Percentiles rank a stretch among this genome's conserved stretches.
Conservation (phyloP, 2,113 vertebrate species). For the Cyrtonyx montezumae region DNA sequence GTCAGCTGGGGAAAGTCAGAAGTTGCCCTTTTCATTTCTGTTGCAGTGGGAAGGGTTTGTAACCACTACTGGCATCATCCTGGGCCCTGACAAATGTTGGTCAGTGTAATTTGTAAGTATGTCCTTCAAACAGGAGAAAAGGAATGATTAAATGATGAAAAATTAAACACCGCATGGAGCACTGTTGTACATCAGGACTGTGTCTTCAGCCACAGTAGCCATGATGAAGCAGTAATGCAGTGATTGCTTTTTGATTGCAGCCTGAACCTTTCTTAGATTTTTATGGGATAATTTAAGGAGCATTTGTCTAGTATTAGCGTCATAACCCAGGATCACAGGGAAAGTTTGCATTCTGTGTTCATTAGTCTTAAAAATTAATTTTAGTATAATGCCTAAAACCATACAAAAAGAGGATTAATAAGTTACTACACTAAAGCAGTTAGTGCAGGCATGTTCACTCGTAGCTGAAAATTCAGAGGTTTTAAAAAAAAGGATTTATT, state of each 20-base stretch:
- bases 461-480: background rate
- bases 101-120: background rate
- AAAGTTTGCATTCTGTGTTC: constrained; percentile 35
- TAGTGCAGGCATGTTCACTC: background rate
- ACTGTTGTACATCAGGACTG: background rate
- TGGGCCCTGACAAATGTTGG: background rate
- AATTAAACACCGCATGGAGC: background rate
- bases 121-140: background rate
- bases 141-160: background rate
- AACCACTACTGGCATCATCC: background rate
- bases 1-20: background rate
- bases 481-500: background rate
- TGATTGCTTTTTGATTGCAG: background rate
- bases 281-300: background rate
- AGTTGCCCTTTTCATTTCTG: background rate
- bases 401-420: background rate
- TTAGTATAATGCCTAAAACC: constrained; percentile 43
- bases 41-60: background rate
- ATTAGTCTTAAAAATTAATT: constrained; percentile 50
- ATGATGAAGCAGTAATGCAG: background rate
- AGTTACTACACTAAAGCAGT: background rate
- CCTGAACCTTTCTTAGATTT: constrained; percentile 9
- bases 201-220: background rate
- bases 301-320: constrained; percentile 22
- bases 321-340: background rate